Percentiles rank a stretch among this genome's conserved stretches.
Conservation (phyloP, 2,888 invertebrate species). For the Xanthia togata region DNA sequence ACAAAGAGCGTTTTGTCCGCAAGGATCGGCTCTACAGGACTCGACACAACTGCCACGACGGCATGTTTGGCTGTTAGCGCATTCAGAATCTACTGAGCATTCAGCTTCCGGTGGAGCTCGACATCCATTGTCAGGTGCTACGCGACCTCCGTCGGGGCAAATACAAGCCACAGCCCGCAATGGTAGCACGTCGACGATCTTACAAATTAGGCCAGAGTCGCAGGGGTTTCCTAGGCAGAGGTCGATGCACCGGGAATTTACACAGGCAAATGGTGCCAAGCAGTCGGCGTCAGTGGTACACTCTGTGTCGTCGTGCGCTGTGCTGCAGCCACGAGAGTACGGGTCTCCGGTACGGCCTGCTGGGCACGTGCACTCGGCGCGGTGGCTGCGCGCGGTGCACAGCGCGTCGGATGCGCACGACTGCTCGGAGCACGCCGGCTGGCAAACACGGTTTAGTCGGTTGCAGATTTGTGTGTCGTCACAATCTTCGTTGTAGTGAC, state of each 20-base stretch:
- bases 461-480: conserved; percentile 96
- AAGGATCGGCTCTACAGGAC: conserved; percentile 94
- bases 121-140: conserved; percentile 94
- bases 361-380: conserved; percentile 94
- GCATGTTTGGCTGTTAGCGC: conserved; percentile 93
- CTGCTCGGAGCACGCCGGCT: conserved; percentile 95
- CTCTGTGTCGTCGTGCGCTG: conserved; percentile 87
- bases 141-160: conserved; percentile 95
- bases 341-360: conserved; percentile 95
- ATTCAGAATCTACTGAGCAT: conserved; percentile 94
- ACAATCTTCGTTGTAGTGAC: conserved; percentile 97
- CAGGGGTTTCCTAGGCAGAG: conserved; percentile 95
- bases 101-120: conserved; percentile 91
- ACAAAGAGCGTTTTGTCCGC: conserved; percentile 96
- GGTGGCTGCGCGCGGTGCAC: conserved; percentile 94
- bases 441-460: conserved; percentile 94
- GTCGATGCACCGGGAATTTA: conserved; percentile 94
- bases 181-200: conserved; percentile 94
- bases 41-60: conserved; percentile 94
- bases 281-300: conserved; percentile 95
- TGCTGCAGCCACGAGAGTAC: conserved; percentile 90
- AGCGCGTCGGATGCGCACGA: conserved; percentile 94
- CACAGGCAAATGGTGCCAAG: conserved; percentile 93
- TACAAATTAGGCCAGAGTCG: conserved; percentile 94
- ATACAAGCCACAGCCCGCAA: conserved; percentile 96